phyloP scores from a whole-genome alignment of 2,797 vertebrate genomes.

The Otolemur crassicaudatus region DNA sequence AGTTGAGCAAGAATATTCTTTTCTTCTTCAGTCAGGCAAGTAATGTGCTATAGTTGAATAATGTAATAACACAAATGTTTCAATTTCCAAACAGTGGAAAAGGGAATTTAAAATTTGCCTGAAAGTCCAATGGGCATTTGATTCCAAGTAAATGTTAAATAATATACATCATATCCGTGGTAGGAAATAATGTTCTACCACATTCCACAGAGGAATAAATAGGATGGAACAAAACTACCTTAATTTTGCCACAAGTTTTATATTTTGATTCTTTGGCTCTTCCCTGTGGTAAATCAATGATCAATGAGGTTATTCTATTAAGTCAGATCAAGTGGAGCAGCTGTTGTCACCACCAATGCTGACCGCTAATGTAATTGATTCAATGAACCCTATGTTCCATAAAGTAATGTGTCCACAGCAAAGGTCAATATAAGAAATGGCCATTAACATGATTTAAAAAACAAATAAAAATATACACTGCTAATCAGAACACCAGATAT shows the following conservation, averaged over 20 bases:
- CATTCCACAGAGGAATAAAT: background rate
- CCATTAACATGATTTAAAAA: background rate
- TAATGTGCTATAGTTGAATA: conserved; percentile 76
- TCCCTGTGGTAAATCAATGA: background rate
- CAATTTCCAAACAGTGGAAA: conserved; percentile 47
- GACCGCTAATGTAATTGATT: background rate
- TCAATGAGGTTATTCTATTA: background rate
- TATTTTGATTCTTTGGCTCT: background rate
- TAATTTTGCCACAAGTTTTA: background rate
- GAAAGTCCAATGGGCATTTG: conserved; percentile 31
- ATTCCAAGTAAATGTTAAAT: conserved; percentile 53
- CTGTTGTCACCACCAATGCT: background rate
- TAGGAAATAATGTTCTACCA: background rate
- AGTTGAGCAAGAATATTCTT: conserved; percentile 71
- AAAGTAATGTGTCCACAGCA: background rate
- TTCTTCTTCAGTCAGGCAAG: conserved; percentile 72
- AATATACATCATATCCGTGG: background rate
- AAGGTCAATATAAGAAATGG: background rate
- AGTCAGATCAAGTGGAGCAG: background rate
- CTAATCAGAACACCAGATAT: background rate
- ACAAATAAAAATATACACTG: background rate
- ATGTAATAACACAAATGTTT: conserved; percentile 61
- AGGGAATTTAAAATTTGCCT: conserved; percentile 49
- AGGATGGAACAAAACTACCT: background rate
- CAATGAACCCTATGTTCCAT: background rate